Conservation (phyloP, 2,888 invertebrate species). For the Heliconius sara region DNA sequence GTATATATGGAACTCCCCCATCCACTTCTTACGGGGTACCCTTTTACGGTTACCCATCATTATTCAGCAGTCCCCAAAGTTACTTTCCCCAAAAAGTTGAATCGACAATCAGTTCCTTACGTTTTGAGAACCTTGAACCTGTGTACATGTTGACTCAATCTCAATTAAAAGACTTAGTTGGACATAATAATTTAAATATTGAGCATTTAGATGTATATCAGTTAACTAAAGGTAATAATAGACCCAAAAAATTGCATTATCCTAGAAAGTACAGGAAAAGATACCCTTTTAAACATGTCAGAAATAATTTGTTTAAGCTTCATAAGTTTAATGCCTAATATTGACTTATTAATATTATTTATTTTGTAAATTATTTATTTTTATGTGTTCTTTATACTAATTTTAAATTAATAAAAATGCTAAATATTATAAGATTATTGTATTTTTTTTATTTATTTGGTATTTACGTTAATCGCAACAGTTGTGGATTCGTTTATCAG, state of each 20-base stretch:
- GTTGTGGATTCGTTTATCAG: no score
- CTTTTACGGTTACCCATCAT: conserved; percentile 41
- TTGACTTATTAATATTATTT: conserved; percentile 6
- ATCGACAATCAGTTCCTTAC: conserved; percentile 41
- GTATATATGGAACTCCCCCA: conserved; percentile 44
- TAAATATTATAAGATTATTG: background rate
- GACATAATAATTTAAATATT: conserved; percentile 71
- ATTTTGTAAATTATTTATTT: conserved; percentile 1
- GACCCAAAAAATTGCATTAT: conserved; percentile 51
- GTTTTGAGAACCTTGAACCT: conserved; percentile 60
- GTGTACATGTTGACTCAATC: conserved; percentile 73
- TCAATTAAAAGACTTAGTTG: conserved; percentile 68
- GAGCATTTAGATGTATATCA: conserved; percentile 72
- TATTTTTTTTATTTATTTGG: background rate
- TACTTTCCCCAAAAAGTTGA: conserved; percentile 46
- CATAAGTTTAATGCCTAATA: conserved; percentile 52
- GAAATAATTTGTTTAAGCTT: conserved; percentile 64
- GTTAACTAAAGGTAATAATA: conserved; percentile 53
- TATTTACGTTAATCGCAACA: no score
- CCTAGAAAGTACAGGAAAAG: conserved; percentile 62
- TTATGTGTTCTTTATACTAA: background rate
- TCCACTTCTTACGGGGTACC: conserved; percentile 56
- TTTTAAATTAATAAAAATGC: background rate
- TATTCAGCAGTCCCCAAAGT: conserved; percentile 44
- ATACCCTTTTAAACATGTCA: conserved; percentile 55